These are phyloP conservation scores for Orthosia incerta DNA, from an alignment of 2,888 invertebrate species.

Conservation along the genomic window DNA sequence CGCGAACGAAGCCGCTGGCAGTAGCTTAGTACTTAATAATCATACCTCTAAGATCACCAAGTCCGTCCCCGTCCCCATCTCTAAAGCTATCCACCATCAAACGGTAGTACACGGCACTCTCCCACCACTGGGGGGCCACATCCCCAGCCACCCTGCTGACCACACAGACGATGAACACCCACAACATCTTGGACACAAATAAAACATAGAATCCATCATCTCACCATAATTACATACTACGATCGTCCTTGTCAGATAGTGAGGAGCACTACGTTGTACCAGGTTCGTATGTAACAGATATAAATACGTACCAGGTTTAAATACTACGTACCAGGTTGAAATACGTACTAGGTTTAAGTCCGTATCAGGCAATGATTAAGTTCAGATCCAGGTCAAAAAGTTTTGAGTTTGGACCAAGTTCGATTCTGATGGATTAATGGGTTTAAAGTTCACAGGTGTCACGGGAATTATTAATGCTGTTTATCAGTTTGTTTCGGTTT, in stretches of 20 bases:
- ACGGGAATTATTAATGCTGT: slow-evolving; percentile 41
- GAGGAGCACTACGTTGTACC: slow-evolving; percentile 38
- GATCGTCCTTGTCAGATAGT: slow-evolving; percentile 53
- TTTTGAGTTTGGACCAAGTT: slow-evolving; percentile 10
- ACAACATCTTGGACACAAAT: slow-evolving; percentile 74
- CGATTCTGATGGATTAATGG: slow-evolving; percentile 31
- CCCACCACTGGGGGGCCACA: slow-evolving; percentile 93
- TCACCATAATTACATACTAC: slow-evolving; percentile 4
- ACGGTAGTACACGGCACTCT: slow-evolving; percentile 95
- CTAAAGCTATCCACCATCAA: slow-evolving; percentile 96
- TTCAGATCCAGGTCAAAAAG: slow-evolving; percentile 3
- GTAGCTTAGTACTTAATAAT: neutral
- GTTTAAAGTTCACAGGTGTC: slow-evolving; percentile 42
- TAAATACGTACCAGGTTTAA: neutral
- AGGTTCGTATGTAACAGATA: neutral
- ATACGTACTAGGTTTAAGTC: neutral
- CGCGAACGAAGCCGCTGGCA: too few relatives aligned
- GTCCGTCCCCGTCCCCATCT: slow-evolving; percentile 95
- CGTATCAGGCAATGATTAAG: neutral
- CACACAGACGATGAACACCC: slow-evolving; percentile 70
- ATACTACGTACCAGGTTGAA: neutral
- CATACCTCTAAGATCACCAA: slow-evolving; percentile 95
- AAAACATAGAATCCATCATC: slow-evolving; percentile 11
- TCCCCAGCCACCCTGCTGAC: slow-evolving; percentile 52
- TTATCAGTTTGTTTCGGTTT: slow-evolving; percentile 44